Conservation (phyloP, 2,888 invertebrate species). For the Mythimna loreyi region DNA sequence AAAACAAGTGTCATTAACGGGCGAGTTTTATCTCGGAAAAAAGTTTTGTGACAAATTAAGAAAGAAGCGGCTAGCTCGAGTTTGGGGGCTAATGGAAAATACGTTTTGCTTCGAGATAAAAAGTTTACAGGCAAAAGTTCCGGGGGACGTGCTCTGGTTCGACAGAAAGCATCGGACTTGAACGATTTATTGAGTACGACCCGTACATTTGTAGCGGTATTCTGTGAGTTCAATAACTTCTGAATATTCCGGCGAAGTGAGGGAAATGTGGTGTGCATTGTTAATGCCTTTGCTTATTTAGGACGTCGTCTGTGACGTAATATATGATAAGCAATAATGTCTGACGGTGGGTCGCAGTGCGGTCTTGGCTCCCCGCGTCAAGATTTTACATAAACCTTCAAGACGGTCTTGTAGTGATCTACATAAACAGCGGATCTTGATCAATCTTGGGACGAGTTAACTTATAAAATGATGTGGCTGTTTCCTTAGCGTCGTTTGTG, state of each 20-base stretch:
- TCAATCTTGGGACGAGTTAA: background rate
- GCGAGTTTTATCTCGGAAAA: constrained; percentile 73
- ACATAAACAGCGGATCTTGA: background rate
- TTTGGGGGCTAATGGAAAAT: constrained; percentile 59
- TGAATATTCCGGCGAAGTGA: constrained; percentile 13
- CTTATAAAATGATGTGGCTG: background rate
- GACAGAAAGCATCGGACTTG: constrained; percentile 51
- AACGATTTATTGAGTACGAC: constrained; percentile 53
- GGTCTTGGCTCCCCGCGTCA: background rate
- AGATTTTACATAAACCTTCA: constrained; percentile 5
- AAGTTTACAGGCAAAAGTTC: constrained; percentile 61
- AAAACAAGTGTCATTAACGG: constrained; percentile 78
- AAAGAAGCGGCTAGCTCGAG: constrained; percentile 63
- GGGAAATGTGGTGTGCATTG: constrained; percentile 38
- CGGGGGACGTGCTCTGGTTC: constrained; percentile 52
- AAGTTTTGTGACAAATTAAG: constrained; percentile 84
- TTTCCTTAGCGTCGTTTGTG: background rate
- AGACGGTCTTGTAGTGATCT: background rate
- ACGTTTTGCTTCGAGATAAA: constrained; percentile 63
- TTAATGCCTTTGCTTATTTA: constrained; percentile 40
- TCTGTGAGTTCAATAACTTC: constrained; percentile 46
- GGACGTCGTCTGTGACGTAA: constrained; percentile 9
- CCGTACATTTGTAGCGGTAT: constrained; percentile 45
- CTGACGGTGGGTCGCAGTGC: constrained; percentile 2
- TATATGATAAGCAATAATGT: constrained; percentile 19